These are phyloP conservation scores for Heliconius ismenius DNA, from an alignment of 2,888 invertebrate species.

Conservation along the genomic window DNA sequence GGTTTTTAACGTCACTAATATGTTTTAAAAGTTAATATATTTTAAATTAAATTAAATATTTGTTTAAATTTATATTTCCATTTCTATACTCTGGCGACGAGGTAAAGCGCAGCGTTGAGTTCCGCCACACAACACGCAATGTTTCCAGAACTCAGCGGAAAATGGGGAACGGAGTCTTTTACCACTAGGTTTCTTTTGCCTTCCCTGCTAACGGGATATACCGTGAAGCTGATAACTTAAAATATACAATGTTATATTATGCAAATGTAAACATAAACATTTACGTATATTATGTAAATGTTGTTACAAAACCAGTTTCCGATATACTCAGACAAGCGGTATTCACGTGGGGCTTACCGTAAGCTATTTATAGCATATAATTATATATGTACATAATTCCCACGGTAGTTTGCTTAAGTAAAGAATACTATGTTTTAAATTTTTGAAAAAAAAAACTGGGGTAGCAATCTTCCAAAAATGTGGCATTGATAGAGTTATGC, in stretches of 20 bases:
- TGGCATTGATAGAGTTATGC: background rate
- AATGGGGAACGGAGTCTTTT: no score
- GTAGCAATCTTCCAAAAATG: no score
- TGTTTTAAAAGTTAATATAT: background rate
- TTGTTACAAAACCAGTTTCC: slow-evolving; percentile 22
- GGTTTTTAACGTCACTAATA: background rate
- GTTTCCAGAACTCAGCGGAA: no score
- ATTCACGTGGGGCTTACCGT: slow-evolving; percentile 34
- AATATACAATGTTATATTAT: background rate
- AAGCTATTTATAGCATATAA: slow-evolving; percentile 27
- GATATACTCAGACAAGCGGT: slow-evolving; percentile 19
- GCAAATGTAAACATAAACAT: slow-evolving; percentile 17
- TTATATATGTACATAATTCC: slow-evolving; percentile 4
- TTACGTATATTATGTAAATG: background rate
- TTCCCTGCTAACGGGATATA: no score
- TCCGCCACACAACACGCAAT: no score
- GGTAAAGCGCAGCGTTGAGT: no score
- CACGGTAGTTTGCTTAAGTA: background rate
- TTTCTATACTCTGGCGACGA: no score
- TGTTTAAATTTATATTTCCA: background rate
- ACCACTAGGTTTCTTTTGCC: no score
- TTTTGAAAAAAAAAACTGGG: no score
- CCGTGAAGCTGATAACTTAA: background rate
- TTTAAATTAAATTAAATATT: no score
- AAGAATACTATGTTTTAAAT: background rate